Percentiles rank a stretch among this genome's conserved stretches.
phyloP scores from a whole-genome alignment of 2,888 invertebrate species.

The Xylophagus ater region DNA sequence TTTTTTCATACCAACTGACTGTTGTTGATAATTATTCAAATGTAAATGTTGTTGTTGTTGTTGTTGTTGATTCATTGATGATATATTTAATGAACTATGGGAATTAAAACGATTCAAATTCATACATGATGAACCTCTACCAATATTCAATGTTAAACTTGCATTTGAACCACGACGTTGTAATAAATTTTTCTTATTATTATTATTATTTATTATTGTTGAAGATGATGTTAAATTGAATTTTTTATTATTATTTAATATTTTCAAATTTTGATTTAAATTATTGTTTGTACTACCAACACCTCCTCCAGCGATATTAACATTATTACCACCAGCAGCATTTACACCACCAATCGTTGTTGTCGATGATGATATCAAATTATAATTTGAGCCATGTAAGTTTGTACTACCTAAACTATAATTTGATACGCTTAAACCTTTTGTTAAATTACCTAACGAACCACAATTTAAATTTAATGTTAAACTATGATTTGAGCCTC shows the following conservation, averaged over 20 bases:
- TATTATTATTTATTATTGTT: background rate
- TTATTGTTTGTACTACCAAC: conserved; percentile 7
- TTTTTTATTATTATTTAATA: too few relatives aligned
- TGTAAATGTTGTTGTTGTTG: conserved; percentile 31
- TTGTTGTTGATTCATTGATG: conserved; percentile 13
- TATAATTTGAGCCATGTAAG: conserved; percentile 35
- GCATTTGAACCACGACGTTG: conserved; percentile 79
- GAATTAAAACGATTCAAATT: conserved; percentile 47
- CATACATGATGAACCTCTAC: conserved; percentile 36
- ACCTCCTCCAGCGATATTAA: background rate
- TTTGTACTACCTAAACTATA: conserved; percentile 25
- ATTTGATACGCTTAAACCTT: conserved; percentile 42
- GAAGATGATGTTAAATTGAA: background rate
- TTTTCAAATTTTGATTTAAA: too few relatives aligned
- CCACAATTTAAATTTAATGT: conserved; percentile 46
- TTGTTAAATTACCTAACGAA: conserved; percentile 40
- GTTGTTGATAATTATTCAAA: conserved; percentile 25
- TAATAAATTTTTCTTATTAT: conserved; percentile 50
- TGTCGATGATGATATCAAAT: conserved; percentile 27
- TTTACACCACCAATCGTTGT: background rate
- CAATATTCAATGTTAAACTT: conserved; percentile 70
- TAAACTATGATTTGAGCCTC: conserved; percentile 51
- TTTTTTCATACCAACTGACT: conserved; percentile 42
- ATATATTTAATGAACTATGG: conserved; percentile 43
- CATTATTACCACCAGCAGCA: background rate